Base-by-base conservation (phyloP, 2,797 vertebrate genomes). In the Hippocampus kuda region DNA sequence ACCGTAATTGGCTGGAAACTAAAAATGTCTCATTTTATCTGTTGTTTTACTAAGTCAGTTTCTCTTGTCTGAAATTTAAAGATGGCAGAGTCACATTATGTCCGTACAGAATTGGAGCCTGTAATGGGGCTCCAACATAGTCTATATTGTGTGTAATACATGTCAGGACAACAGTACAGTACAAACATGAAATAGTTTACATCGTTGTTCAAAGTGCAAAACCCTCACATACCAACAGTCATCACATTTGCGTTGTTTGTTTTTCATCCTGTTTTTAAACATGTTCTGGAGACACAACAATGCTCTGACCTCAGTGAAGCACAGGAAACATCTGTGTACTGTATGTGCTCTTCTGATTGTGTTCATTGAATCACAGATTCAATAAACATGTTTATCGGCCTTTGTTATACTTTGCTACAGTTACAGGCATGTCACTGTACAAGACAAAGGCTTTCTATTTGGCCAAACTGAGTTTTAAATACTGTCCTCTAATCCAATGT, bases 281-380 rank as follows among this genome's bases (percentile, higher is more conserved):
- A 2, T 63, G 38, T 63, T 63, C 4, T 12, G 11, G 61, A 22
- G 38, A 24, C 20, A 24, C 62, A 44, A 64, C 41, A 15, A 5
- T 44, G 41, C 41, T 42, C 60, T 24, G 62, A 46, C 44, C 41
- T 46, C 41, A 64, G n/a, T 64, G n/a, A 46, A 46, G 62, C n/a
- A 41, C 62, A 64, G 62, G 62, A 64, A 64, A 64, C 62, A 26
- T 64, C 62, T 64, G 62, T 46, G 18, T 49, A 49, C 48, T 49
- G 16, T 20, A 49, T 49, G 62, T 24, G 26, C 62, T 64, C 41
- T 42, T 44, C 62, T 9, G 7, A 44, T 46, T 64, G 62, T 44
- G 12, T 64, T 42, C 22, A 64, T 46, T 46, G 41, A 12, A 46
- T 16, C 41, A 5, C 38, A 4, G 4, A 63, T 24, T 44, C 41